Conservation (phyloP, 2,888 invertebrate species). For the Gastrophysa polygoni region DNA sequence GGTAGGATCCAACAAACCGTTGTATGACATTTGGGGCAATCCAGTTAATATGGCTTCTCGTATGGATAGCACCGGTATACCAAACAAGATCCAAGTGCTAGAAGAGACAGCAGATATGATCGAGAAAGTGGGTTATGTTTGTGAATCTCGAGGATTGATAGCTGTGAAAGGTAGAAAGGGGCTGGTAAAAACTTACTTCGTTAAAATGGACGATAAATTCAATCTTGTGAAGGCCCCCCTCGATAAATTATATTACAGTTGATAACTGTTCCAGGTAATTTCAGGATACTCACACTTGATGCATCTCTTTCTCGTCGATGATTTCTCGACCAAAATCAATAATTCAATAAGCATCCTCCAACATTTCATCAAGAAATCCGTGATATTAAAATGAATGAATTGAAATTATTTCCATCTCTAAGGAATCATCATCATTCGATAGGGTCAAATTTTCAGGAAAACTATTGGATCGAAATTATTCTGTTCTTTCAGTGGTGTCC, state of each 20-base stretch:
- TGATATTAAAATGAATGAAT: no score
- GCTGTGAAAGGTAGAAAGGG: conserved; percentile 74
- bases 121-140: conserved; percentile 70
- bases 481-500: no score
- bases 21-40: conserved; percentile 97
- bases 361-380: no score
- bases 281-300: no score
- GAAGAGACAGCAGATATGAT: conserved; percentile 74
- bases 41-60: conserved; percentile 96
- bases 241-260: background rate
- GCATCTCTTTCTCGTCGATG: no score
- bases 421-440: no score
- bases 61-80: conserved; percentile 91
- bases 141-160: conserved; percentile 72
- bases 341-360: no score
- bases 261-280: no score
- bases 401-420: no score
- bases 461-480: no score
- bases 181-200: conserved; percentile 74
- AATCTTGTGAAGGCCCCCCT: conserved; percentile 34
- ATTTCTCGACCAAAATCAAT: no score
- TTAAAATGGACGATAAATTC: conserved; percentile 65
- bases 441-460: no score
- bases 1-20: conserved; percentile 90
- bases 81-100: conserved; percentile 61